Evolutionary conservation across 1,140 invertebrate genomes (phyloP), one percentile per base, ranked within the genome.

Genomic region (Bombus waltoni): DNA sequence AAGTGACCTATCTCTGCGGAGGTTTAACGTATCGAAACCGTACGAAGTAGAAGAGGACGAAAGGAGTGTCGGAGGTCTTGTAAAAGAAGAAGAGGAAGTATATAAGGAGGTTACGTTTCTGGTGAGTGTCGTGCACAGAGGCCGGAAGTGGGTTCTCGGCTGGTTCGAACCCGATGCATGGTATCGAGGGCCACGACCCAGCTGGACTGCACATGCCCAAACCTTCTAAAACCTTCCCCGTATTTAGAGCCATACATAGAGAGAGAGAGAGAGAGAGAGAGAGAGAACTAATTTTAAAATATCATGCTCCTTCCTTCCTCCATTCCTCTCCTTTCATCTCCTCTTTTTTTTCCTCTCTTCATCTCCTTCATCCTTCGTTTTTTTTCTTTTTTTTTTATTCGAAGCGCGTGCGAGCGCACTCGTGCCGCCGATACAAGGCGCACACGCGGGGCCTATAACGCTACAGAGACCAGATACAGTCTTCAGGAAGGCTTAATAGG

Each of bases 111-210:
- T 81, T 81, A 80, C 57, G 87, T 90, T 79, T 92, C 91, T 92
- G 91, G 88, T 77, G 85, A 86, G 42, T 91, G 91, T 94, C 93
- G 92, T 86, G 83, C 85, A 78, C 85, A 75, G 77, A 47, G 89
- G 74, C 88, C 91, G 93, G 93, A 94, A 94, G 93, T 92, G 87
- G 89, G 91, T 93, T 94, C 91, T 92, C 90, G 89, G 88, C 83
- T 91, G 86, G 82, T 88, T 90, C 89, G 83, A 88, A 89, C 87
- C 74, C 83, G 78, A 80, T 53, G 79, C 70, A n/a, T 42, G 70
- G 68, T 82, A 57, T 83, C 68, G 68, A 35, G 79, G 3, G 85
- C 65, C 59, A 59, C 68, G 62, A 75, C 59, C 87, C 90, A 92
- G 88, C 90, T 92, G 90, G 90, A 91, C 87, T 71, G 86, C 90